These are phyloP conservation scores for Helarctos malayanus DNA, from an alignment of 2,797 vertebrate genomes.

Conservation along the genomic window DNA sequence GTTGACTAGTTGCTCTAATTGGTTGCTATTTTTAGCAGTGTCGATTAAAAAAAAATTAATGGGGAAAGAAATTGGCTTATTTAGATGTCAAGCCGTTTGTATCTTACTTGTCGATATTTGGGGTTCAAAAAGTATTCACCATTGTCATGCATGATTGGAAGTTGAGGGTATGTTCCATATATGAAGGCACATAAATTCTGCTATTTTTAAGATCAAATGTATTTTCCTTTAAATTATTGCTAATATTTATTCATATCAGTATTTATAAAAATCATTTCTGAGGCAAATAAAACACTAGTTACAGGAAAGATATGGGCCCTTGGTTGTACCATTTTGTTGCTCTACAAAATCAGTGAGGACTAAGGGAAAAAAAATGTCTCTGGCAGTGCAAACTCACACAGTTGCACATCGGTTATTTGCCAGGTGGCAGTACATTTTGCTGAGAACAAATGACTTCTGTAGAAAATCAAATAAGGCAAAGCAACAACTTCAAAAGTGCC, in stretches of 20 bases:
- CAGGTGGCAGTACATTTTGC: slow-evolving; percentile 42
- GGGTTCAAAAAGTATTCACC: neutral
- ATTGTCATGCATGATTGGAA: neutral
- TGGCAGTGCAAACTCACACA: neutral
- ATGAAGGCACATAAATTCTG: neutral
- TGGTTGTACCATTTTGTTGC: neutral
- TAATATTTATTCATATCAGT: neutral
- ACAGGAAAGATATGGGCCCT: neutral
- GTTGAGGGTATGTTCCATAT: neutral
- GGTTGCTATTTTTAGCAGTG: neutral
- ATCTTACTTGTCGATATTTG: neutral
- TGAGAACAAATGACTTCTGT: slow-evolving; percentile 41
- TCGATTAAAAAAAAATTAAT: neutral
- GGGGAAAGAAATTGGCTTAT: neutral
- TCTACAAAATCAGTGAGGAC: neutral
- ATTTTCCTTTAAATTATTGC: neutral
- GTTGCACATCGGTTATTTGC: neutral
- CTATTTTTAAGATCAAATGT: neutral
- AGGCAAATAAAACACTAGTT: neutral
- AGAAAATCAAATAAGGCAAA: slow-evolving; percentile 64
- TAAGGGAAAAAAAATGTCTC: neutral
- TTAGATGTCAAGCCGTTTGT: neutral
- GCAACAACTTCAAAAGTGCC: slow-evolving; percentile 14
- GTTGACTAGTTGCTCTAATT: neutral
- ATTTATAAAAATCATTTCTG: neutral